Evolutionary conservation across 2,888 invertebrate genomes (phyloP).

Genomic region (Hipparchia semele): DNA sequence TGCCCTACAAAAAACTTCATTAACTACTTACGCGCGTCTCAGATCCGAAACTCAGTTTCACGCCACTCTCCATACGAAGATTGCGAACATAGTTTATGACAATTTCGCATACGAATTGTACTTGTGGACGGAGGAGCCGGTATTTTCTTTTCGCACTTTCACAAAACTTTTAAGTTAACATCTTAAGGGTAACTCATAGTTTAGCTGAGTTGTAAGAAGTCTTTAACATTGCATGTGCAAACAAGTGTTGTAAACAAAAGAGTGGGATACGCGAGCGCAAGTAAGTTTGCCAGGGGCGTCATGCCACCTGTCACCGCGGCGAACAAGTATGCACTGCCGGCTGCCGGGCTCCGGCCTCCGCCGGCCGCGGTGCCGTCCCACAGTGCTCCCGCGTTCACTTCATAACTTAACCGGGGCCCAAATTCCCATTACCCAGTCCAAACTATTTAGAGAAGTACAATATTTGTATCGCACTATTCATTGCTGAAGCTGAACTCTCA

Average conservation of each 20-base stretch:
- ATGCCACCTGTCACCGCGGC: constrained; percentile 74
- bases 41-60: constrained; percentile 46
- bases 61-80: constrained; percentile 58
- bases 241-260: constrained; percentile 76
- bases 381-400: constrained; percentile 52
- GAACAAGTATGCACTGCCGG: constrained; percentile 74
- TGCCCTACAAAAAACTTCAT: constrained; percentile 30
- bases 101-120: constrained; percentile 75
- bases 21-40: constrained; percentile 35
- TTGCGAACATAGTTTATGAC: constrained; percentile 64
- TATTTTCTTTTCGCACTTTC: constrained; percentile 70
- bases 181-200: constrained; percentile 47
- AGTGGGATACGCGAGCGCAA: constrained; percentile 71
- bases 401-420: constrained; percentile 46
- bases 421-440: constrained; percentile 14
- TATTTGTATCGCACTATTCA: not conserved
- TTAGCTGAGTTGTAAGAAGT: constrained; percentile 24
- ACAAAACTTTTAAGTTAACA: constrained; percentile 72
- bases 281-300: constrained; percentile 57
- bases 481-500: not conserved
- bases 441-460: not conserved
- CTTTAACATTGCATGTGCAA: constrained; percentile 47
- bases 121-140: constrained; percentile 68
- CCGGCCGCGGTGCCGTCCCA: constrained; percentile 50
- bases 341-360: constrained; percentile 54